phyloP scores from a whole-genome alignment of 2,797 vertebrate genomes.

The Ctenopoma multispine region DNA sequence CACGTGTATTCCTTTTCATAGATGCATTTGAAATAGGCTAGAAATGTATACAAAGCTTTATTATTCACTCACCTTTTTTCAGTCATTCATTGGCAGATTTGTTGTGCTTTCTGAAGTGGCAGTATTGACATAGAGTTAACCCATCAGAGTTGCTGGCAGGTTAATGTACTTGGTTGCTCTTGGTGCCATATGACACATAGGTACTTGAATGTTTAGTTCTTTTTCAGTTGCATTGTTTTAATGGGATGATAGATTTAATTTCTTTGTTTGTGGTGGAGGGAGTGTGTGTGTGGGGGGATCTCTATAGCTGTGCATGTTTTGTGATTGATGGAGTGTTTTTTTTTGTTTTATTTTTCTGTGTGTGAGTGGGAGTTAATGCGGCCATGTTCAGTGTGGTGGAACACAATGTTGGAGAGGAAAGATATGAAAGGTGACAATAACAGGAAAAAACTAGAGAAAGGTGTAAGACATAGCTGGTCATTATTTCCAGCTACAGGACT shows the following conservation, averaged over 20 bases:
- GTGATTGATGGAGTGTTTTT: slow-evolving; percentile 76
- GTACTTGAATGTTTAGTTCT: slow-evolving; percentile 96
- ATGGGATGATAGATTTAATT: slow-evolving; percentile 75
- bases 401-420: slow-evolving; percentile 29
- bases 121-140: slow-evolving; percentile 58
- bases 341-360: slow-evolving; percentile 47
- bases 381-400: slow-evolving; percentile 58
- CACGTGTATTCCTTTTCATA: slow-evolving; percentile 28
- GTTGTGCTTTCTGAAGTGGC: slow-evolving; percentile 58
- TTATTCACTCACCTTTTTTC: slow-evolving; percentile 22
- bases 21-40: slow-evolving; percentile 39
- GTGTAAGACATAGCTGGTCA: not conserved
- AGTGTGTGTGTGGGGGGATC: slow-evolving; percentile 46
- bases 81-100: slow-evolving; percentile 41
- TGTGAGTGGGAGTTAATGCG: slow-evolving; percentile 35
- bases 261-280: slow-evolving; percentile 59
- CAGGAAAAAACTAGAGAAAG: not conserved
- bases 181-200: slow-evolving; percentile 88
- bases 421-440: not conserved
- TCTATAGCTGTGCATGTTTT: slow-evolving; percentile 89
- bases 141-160: slow-evolving; percentile 48
- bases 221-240: slow-evolving; percentile 90
- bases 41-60: slow-evolving; percentile 42
- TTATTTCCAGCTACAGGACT: not conserved
- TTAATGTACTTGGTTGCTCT: slow-evolving; percentile 75